These are phyloP conservation scores for Cybosia mesomella DNA, from an alignment of 2,888 invertebrate species.

Conservation along the genomic window DNA sequence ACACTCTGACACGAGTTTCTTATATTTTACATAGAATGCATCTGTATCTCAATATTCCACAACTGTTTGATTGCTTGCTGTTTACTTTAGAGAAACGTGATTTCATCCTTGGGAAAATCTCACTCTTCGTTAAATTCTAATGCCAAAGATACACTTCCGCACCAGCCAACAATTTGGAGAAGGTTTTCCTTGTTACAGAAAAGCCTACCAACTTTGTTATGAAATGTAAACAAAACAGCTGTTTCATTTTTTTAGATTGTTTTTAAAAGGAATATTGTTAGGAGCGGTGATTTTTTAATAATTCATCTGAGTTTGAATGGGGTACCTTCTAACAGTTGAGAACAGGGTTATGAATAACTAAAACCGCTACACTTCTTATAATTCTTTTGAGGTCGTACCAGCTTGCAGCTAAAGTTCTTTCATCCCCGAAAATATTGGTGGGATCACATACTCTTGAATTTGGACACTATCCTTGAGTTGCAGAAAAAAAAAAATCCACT, in stretches of 20 bases:
- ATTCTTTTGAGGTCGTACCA: no score
- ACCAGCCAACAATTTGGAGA: constrained; percentile 30
- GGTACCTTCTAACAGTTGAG: neutral
- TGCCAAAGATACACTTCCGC: constrained; percentile 27
- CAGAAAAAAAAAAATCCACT: no score
- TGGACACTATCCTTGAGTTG: no score
- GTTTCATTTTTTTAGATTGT: constrained; percentile 27
- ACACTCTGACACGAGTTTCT: no score
- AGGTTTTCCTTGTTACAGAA: constrained; percentile 27
- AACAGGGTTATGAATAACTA: neutral
- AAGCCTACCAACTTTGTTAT: constrained; percentile 37
- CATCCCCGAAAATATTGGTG: no score
- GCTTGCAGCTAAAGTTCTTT: no score
- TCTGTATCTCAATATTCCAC: neutral
- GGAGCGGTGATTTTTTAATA: constrained; percentile 28
- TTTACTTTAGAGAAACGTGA: constrained; percentile 13
- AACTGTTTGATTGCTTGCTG: constrained; percentile 9
- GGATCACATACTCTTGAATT: no score
- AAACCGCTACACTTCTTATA: neutral
- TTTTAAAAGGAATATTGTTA: constrained; percentile 23
- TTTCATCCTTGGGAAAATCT: neutral
- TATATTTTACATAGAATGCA: neutral
- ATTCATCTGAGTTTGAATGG: neutral
- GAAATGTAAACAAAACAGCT: constrained; percentile 42
- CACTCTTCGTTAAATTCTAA: constrained; percentile 27